Conservation (phyloP, 1,140 invertebrate genomes). For the Heliconius nattereri region DNA sequence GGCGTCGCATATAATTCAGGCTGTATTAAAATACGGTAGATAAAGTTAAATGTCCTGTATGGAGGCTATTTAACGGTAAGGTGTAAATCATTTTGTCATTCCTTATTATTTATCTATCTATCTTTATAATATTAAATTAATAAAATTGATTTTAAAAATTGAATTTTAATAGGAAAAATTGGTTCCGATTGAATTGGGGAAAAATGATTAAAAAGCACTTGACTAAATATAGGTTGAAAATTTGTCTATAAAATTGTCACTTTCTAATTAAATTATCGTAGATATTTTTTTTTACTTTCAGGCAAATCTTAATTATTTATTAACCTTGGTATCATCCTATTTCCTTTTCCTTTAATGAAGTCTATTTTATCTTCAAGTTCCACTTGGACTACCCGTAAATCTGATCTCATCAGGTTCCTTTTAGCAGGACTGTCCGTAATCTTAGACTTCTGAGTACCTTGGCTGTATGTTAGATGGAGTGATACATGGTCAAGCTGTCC, state of each 20-base stretch:
- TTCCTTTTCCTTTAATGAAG: neutral
- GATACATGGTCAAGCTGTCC: neutral
- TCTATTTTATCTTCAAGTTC: neutral
- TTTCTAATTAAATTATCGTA: no score
- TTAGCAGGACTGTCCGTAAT: neutral
- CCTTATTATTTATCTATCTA: neutral
- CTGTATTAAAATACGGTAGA: slow-evolving; percentile 11
- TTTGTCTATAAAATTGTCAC: no score
- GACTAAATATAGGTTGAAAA: no score
- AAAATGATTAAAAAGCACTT: no score
- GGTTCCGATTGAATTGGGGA: no score
- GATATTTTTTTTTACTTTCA: no score
- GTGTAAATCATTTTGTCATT: neutral
- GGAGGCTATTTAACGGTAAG: neutral
- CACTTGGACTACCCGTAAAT: neutral
- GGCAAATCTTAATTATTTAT: no score
- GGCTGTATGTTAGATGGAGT: neutral
- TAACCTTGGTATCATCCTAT: neutral
- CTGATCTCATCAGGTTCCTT: neutral
- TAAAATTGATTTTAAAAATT: no score
- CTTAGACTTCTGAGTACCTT: no score
- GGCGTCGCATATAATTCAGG: neutral
- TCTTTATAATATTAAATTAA: neutral
- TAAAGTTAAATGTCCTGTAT: slow-evolving; percentile 8
- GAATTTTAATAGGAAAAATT: no score